Conservation (phyloP, 2,113 vertebrate genomes). For the Fulica atra region DNA sequence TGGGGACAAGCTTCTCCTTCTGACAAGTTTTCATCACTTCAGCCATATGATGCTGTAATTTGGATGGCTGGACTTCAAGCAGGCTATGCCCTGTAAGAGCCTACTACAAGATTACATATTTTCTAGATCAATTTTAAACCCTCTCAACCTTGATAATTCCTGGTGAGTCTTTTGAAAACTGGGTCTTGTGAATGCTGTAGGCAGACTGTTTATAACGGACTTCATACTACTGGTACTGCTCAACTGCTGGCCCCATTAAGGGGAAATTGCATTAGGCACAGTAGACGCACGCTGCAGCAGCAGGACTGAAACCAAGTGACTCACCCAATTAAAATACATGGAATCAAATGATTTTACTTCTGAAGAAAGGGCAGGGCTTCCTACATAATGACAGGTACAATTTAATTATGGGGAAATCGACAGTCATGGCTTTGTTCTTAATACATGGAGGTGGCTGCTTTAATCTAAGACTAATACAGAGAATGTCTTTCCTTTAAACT, state of each 20-base stretch:
- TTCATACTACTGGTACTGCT: not conserved
- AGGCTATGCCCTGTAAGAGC: not conserved
- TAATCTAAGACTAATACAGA: not conserved
- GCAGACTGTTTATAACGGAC: not conserved
- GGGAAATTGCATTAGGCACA: not conserved
- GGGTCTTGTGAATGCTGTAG: not conserved
- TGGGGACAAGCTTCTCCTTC: not conserved
- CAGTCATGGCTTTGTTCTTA: not conserved
- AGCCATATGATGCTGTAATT: not conserved
- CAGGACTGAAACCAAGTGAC: not conserved
- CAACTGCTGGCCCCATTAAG: not conserved
- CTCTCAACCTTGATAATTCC: not conserved
- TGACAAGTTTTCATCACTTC: not conserved
- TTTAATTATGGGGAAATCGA: not conserved
- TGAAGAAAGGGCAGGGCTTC: not conserved
- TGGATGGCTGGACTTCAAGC: not conserved
- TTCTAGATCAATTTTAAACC: not conserved
- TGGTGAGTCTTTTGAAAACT: not conserved
- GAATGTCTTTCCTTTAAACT: not conserved
- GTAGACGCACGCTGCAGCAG: not conserved
- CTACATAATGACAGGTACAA: not conserved
- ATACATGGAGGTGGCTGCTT: not conserved
- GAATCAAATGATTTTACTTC: not conserved
- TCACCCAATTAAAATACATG: not conserved
- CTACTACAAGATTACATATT: not conserved